A percentile compares a stretch with the other conserved stretches of the same genome.
Conservation (phyloP, 1,140 invertebrate species). For the Coptotermes formosanus region DNA sequence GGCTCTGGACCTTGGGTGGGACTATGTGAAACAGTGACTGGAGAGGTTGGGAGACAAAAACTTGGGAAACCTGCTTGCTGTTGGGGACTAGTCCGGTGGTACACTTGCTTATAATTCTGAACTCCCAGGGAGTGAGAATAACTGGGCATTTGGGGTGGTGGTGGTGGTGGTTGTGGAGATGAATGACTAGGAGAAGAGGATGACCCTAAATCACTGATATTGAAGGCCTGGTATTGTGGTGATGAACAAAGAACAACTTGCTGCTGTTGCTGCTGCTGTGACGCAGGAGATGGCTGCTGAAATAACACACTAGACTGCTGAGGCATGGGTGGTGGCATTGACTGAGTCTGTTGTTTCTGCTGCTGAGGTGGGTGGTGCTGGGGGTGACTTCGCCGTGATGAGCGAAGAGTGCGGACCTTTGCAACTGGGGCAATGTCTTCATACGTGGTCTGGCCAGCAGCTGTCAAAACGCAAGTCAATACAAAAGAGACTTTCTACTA, state of each 20-base stretch:
- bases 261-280: conserved; percentile 31
- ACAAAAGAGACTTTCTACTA: no score
- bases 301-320: not conserved
- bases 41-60: conserved; percentile 42
- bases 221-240: not conserved
- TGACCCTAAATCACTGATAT: not conserved
- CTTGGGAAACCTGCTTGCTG: conserved; percentile 42
- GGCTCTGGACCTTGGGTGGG: not conserved
- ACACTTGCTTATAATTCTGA: not conserved
- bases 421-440: not conserved
- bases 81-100: conserved; percentile 36
- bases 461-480: not conserved
- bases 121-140: not conserved
- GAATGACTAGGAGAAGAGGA: not conserved
- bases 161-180: not conserved
- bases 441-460: not conserved
- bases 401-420: not conserved
- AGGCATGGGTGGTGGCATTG: not conserved
- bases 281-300: conserved; percentile 10
- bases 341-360: not conserved
- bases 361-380: conserved; percentile 13
- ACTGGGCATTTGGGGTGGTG: not conserved
- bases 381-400: not conserved
- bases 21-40: conserved; percentile 36
- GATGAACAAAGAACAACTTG: not conserved